These are phyloP conservation scores for Casuarius casuarius DNA, from an alignment of 2,113 vertebrate genomes.

Conservation along the genomic window DNA sequence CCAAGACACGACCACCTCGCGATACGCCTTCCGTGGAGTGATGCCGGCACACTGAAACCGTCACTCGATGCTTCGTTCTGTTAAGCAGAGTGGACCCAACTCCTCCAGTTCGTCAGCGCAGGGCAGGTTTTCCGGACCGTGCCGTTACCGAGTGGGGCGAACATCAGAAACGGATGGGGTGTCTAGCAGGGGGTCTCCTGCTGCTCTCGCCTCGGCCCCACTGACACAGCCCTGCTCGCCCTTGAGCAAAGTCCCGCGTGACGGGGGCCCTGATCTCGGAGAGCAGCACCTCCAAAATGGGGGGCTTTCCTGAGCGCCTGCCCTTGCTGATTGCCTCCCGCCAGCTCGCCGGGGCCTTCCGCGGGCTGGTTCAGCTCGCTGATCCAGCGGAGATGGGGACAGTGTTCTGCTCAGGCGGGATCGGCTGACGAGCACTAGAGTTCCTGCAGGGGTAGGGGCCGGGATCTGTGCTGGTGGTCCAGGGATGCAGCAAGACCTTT, in stretches of 20 bases:
- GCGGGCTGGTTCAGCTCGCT: not conserved
- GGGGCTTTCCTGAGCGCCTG: not conserved
- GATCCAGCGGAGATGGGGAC: not conserved
- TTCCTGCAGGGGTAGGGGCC: not conserved
- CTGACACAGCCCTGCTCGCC: not conserved
- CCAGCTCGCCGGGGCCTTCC: rapidly evolving
- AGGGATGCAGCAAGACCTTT: too few species aligned
- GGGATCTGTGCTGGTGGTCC: not conserved
- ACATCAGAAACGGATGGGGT: too few species aligned
- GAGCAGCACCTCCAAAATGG: rapidly evolving
- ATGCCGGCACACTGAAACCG: rapidly evolving
- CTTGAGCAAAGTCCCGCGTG: rapidly evolving
- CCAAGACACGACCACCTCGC: rapidly evolving
- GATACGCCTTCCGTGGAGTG: not conserved
- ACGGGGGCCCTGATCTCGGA: not conserved
- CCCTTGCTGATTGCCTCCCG: rapidly evolving
- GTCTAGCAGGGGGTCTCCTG: not conserved
- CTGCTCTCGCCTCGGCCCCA: not conserved
- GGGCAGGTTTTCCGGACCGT: rapidly evolving
- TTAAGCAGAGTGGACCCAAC: not conserved
- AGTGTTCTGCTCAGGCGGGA: not conserved
- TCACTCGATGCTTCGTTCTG: not conserved
- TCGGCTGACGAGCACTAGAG: not conserved
- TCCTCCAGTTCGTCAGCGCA: rapidly evolving
- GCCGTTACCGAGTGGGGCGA: rapidly evolving